phyloP scores from a whole-genome alignment of 2,797 vertebrate genomes.

The Erpetoichthys calabaricus region DNA sequence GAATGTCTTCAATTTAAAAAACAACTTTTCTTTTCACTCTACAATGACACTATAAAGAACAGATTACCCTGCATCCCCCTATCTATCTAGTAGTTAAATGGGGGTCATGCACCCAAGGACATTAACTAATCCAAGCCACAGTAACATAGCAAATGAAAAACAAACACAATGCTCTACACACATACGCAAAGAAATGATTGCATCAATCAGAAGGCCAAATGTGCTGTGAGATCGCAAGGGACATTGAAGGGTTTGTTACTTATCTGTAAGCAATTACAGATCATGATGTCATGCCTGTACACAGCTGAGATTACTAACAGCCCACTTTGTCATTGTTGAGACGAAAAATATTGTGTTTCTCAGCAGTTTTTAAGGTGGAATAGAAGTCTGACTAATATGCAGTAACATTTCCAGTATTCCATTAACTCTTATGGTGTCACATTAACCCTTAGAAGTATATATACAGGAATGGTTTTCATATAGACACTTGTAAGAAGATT shows the following conservation, averaged over 20 bases:
- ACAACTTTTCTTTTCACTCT: too few relatives aligned
- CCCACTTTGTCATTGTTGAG: slow-evolving; percentile 12
- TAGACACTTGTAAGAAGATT: too few relatives aligned
- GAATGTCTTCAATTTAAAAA: too few relatives aligned
- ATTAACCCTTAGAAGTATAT: too few relatives aligned
- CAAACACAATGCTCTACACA: slow-evolving; percentile 12
- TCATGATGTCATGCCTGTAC: slow-evolving; percentile 28
- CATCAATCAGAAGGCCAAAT: slow-evolving; percentile 29
- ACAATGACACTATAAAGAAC: too few relatives aligned
- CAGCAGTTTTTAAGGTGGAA: too few relatives aligned
- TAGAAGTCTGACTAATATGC: too few relatives aligned
- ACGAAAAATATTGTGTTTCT: neutral
- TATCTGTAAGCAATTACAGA: slow-evolving; percentile 34
- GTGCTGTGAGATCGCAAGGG: slow-evolving; percentile 33
- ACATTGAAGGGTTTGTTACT: slow-evolving; percentile 23
- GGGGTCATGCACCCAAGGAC: neutral
- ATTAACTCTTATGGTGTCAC: too few relatives aligned
- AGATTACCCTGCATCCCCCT: too few relatives aligned
- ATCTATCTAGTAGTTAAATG: neutral
- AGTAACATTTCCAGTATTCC: too few relatives aligned
- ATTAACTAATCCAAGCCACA: slow-evolving; percentile 9
- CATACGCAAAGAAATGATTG: slow-evolving; percentile 16
- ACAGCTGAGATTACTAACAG: slow-evolving; percentile 13
- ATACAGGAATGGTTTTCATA: too few relatives aligned
- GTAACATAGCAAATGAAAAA: slow-evolving; percentile 7